These are phyloP conservation scores for Bathynomus jamesi DNA, from an alignment of 1,140 invertebrate species.

Conservation along the genomic window DNA sequence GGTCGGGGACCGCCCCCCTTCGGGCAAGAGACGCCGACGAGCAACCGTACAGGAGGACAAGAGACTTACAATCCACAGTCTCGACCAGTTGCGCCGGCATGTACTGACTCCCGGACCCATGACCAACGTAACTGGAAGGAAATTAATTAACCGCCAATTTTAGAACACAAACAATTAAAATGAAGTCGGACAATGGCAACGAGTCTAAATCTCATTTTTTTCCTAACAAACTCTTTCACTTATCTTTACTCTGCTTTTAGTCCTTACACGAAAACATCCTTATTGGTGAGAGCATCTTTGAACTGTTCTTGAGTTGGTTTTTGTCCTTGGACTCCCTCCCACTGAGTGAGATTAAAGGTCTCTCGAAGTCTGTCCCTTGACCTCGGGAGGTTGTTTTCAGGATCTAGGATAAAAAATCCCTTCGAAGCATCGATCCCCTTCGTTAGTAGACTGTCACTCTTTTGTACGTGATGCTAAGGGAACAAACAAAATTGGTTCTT, in stretches of 20 bases:
- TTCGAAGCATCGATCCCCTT: slow-evolving; percentile 48
- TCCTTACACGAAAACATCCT: slow-evolving; percentile 61
- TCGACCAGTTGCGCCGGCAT: slow-evolving; percentile 54
- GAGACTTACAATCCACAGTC: slow-evolving; percentile 50
- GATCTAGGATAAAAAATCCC: slow-evolving; percentile 58
- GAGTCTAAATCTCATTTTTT: too few relatives aligned
- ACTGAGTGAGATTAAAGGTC: slow-evolving; percentile 55
- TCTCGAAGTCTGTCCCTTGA: slow-evolving; percentile 57
- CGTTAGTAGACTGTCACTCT: slow-evolving; percentile 49
- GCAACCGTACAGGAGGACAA: slow-evolving; percentile 65
- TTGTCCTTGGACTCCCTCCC: slow-evolving; percentile 55
- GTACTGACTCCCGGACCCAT: slow-evolving; percentile 65
- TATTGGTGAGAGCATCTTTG: slow-evolving; percentile 49
- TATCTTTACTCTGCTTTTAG: too few relatives aligned
- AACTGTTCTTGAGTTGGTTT: slow-evolving; percentile 53
- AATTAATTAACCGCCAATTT: background rate
- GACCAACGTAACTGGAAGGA: slow-evolving; percentile 57
- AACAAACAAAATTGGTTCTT: too few relatives aligned
- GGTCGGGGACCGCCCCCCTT: slow-evolving; percentile 53
- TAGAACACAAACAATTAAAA: background rate
- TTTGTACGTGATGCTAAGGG: slow-evolving; percentile 17
- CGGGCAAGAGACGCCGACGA: slow-evolving; percentile 55
- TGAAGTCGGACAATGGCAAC: too few relatives aligned
- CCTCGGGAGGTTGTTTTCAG: slow-evolving; percentile 56
- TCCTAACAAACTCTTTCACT: too few relatives aligned